Percentiles rank a stretch among this genome's conserved stretches.
These are phyloP conservation scores for Garra rufa DNA, from an alignment of 2,113 vertebrate genomes.

Conservation along the genomic window DNA sequence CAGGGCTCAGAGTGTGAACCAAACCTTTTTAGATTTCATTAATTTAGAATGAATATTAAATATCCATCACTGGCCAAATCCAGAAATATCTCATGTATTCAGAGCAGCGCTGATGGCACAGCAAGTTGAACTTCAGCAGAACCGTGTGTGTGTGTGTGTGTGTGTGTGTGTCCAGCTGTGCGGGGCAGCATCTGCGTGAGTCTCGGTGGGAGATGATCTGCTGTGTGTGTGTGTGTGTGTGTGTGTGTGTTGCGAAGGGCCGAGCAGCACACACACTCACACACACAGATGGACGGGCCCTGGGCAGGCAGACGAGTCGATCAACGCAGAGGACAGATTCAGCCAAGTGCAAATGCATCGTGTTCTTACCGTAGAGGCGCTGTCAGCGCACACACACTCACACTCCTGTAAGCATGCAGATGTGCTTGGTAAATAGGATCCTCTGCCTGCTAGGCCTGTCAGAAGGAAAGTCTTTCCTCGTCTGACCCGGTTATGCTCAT, in stretches of 20 bases:
- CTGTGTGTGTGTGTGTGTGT: not conserved
- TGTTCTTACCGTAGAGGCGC: conserved; percentile 71
- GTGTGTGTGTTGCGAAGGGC: conserved; percentile 25
- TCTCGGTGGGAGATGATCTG: conserved; percentile 12
- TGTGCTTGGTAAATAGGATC: conserved; percentile 30
- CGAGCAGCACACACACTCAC: conserved; percentile 65
- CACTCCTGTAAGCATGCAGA: conserved; percentile 21
- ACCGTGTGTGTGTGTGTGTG: conserved; percentile 6
- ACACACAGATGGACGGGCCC: conserved; percentile 78
- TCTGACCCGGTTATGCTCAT: conserved; percentile 55
- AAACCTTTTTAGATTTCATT: conserved; percentile 6
- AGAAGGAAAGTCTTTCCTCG: conserved; percentile 51
- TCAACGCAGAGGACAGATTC: conserved; percentile 69
- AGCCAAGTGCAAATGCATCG: conserved; percentile 72
- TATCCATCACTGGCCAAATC: conserved; percentile 1
- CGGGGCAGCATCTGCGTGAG: not conserved
- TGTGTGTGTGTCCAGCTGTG: conserved; percentile 33
- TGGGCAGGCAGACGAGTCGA: conserved; percentile 66
- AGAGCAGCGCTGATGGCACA: conserved; percentile 33
- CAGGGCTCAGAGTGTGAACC: conserved; percentile 5
- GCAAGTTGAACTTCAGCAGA: conserved; percentile 39
- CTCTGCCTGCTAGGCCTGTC: conserved; percentile 39
- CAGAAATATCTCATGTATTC: conserved; percentile 51
- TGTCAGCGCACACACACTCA: conserved; percentile 47
- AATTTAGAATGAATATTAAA: conserved; percentile 27